These are phyloP conservation scores for Tadarida brasiliensis DNA, from an alignment of 2,797 vertebrate species.

Conservation along the genomic window DNA sequence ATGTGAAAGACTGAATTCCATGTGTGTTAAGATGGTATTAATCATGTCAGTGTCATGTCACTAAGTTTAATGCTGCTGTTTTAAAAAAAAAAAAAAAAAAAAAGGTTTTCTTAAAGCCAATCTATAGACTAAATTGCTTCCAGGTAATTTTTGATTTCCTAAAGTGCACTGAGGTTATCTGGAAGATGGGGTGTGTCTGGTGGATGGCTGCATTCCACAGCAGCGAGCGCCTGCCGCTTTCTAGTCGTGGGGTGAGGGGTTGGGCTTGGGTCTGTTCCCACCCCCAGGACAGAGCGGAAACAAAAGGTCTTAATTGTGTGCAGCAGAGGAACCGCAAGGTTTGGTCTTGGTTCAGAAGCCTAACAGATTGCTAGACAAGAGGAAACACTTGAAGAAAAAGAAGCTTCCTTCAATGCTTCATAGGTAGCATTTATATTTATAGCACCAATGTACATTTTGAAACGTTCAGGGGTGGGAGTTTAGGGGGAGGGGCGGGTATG, in stretches of 20 bases:
- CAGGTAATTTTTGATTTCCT: slow-evolving; percentile 91
- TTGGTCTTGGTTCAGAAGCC: slow-evolving; percentile 79
- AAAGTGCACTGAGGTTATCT: slow-evolving; percentile 92
- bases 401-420: slow-evolving; percentile 87
- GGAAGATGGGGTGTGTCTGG: slow-evolving; percentile 86
- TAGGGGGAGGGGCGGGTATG: neutral
- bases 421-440: slow-evolving; percentile 90
- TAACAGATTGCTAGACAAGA: slow-evolving; percentile 85
- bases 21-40: slow-evolving; percentile 87
- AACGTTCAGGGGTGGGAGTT: slow-evolving; percentile 82
- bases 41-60: slow-evolving; percentile 89
- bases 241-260: slow-evolving; percentile 71
- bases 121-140: slow-evolving; percentile 93
- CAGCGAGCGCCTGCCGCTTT: slow-evolving; percentile 83
- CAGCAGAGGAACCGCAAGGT: slow-evolving; percentile 74
- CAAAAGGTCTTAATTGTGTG: slow-evolving; percentile 6
- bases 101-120: slow-evolving; percentile 88
- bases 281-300: slow-evolving; percentile 83
- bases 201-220: slow-evolving; percentile 85
- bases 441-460: slow-evolving; percentile 88
- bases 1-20: slow-evolving; percentile 89
- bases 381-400: slow-evolving; percentile 87
- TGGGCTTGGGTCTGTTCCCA: neutral
- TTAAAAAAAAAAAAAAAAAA: slow-evolving; percentile 65
- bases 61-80: slow-evolving; percentile 92